These are phyloP conservation scores for Phengaris arion DNA, from an alignment of 2,888 invertebrate genomes.

Conservation along the genomic window DNA sequence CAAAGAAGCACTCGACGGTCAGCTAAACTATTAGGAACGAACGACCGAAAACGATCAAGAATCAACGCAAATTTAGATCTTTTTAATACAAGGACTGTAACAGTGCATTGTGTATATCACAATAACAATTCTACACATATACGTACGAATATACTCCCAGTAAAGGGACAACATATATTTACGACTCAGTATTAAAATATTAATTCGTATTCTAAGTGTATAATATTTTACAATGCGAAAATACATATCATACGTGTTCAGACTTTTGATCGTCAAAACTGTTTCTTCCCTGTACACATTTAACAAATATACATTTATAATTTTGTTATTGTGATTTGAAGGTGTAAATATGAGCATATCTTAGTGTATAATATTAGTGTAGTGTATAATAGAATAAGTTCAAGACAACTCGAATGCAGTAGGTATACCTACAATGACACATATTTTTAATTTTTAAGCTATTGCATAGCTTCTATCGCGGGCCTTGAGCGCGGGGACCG, in stretches of 20 bases:
- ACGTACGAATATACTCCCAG: constrained; percentile 64
- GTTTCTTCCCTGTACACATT: constrained; percentile 75
- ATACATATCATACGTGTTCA: constrained; percentile 74
- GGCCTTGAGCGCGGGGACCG: too few relatives aligned
- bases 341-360: constrained; percentile 40
- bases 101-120: constrained; percentile 68
- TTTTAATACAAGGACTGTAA: constrained; percentile 56
- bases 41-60: constrained; percentile 58
- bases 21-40: constrained; percentile 68
- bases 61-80: constrained; percentile 64
- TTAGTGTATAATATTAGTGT: constrained; percentile 34
- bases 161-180: constrained; percentile 63
- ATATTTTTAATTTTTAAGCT: too few relatives aligned
- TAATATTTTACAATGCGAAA: constrained; percentile 76
- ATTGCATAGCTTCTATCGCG: too few relatives aligned
- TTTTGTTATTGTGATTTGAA: constrained; percentile 79
- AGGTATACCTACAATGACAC: neutral
- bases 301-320: constrained; percentile 68
- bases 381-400: neutral
- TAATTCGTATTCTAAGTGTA: constrained; percentile 73
- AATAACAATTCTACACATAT: constrained; percentile 65
- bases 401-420: neutral
- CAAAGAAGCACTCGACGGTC: constrained; percentile 60
- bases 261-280: constrained; percentile 75
- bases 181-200: constrained; percentile 75